Evolutionary conservation across 2,113 vertebrate species (phyloP).

Genomic region (Benthochromis sp.): DNA sequence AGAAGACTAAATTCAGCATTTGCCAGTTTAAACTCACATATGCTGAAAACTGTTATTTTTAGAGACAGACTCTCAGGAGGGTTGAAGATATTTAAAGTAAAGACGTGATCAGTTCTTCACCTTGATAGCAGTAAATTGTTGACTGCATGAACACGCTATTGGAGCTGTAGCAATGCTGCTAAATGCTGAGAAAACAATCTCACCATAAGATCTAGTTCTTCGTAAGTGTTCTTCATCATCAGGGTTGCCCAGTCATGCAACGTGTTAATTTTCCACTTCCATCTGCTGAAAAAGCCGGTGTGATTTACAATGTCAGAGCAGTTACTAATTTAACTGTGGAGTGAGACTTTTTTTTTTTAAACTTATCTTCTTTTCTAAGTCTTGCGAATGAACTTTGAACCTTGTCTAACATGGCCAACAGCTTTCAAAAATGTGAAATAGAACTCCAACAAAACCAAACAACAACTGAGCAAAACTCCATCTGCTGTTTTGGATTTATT

Average conservation of each 20-base stretch:
- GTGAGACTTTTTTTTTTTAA: too few species aligned
- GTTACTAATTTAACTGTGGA: not conserved
- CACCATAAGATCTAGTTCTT: not conserved
- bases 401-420: not conserved
- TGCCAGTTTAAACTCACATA: not conserved
- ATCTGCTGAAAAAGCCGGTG: not conserved
- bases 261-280: not conserved
- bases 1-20: not conserved
- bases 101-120: not conserved
- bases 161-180: not conserved
- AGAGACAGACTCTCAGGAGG: not conserved
- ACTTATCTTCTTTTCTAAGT: not conserved
- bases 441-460: not conserved
- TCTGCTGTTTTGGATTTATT: not conserved
- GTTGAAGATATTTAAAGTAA: not conserved
- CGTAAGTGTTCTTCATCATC: not conserved
- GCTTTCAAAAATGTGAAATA: not conserved
- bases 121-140: not conserved
- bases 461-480: not conserved
- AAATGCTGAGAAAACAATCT: not conserved
- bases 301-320: not conserved
- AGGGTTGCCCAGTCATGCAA: not conserved
- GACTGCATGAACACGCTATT: fast-evolving
- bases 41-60: fast-evolving
- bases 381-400: not conserved